Conservation (phyloP, 2,888 invertebrate species). For the Callinectes sapidus region DNA sequence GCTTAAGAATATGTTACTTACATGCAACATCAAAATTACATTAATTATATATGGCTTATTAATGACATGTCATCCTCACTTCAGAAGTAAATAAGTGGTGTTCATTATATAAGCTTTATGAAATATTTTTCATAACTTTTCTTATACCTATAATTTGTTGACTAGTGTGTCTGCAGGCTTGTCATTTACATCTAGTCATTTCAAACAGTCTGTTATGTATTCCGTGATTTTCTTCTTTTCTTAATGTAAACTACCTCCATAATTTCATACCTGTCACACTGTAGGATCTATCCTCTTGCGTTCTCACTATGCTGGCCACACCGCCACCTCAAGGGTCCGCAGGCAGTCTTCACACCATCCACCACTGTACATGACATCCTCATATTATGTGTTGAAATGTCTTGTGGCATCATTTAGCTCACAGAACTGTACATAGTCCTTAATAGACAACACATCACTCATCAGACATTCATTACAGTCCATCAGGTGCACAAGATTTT, state of each 20-base stretch:
- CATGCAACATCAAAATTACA: background rate
- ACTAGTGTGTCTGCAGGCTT: constrained; percentile 32
- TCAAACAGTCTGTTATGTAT: background rate
- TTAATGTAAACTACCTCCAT: constrained; percentile 37
- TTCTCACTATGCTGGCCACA: background rate
- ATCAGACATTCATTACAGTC: constrained; percentile 28
- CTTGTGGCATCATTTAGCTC: background rate
- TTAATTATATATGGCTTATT: background rate
- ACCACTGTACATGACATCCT: constrained; percentile 31
- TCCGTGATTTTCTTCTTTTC: background rate
- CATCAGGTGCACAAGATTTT: constrained; percentile 11
- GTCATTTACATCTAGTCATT: constrained; percentile 45
- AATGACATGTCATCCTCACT: background rate
- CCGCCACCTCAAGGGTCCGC: background rate
- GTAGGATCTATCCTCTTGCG: constrained; percentile 18
- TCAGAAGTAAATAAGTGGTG: background rate
- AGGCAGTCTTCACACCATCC: background rate
- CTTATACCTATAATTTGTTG: constrained; percentile 24
- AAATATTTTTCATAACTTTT: background rate
- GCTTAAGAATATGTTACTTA: constrained; percentile 14
- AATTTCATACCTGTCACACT: constrained; percentile 30
- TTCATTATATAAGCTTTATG: background rate
- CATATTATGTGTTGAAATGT: constrained; percentile 13
- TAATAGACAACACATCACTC: background rate
- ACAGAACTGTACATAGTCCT: constrained; percentile 20